Evolutionary conservation across 2,113 vertebrate genomes (phyloP).

Genomic region (Hystrix brachyura): DNA sequence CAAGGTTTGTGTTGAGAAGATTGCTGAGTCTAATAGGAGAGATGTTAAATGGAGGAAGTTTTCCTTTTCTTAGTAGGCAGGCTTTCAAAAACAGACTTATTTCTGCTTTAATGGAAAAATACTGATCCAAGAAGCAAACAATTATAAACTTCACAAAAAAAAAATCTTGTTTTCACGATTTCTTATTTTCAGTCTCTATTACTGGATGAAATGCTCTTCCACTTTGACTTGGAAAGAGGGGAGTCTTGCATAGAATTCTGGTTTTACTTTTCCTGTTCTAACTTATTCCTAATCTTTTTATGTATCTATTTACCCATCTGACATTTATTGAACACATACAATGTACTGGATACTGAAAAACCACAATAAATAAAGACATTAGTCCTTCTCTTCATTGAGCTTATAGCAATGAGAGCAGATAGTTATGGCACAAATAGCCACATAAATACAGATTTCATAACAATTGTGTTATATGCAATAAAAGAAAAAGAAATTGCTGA

Average conservation of each 20-base stretch:
- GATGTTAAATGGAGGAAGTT: background rate
- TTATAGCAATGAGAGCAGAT: background rate
- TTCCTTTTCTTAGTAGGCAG: background rate
- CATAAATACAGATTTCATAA: slow-evolving; percentile 6
- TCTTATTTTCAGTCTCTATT: slow-evolving; percentile 43
- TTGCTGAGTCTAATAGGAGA: background rate
- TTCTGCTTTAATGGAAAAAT: slow-evolving; percentile 52
- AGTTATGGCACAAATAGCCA: background rate
- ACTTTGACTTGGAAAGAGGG: background rate
- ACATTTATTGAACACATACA: background rate
- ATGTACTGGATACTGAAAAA: background rate
- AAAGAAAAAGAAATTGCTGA: background rate
- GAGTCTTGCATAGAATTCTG: background rate
- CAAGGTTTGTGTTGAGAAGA: background rate
- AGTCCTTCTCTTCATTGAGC: background rate
- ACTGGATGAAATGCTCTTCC: slow-evolving; percentile 4
- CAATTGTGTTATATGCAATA: background rate
- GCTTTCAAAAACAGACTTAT: background rate
- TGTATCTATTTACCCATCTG: background rate
- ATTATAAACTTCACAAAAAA: slow-evolving; percentile 16
- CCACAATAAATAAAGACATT: background rate
- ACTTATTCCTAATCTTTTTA: background rate
- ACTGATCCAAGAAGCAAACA: slow-evolving; percentile 22
- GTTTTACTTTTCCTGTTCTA: background rate
- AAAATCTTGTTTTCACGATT: slow-evolving; percentile 24